Conservation (phyloP, 2,113 vertebrate species). For the Xenotilapia longispinis region DNA sequence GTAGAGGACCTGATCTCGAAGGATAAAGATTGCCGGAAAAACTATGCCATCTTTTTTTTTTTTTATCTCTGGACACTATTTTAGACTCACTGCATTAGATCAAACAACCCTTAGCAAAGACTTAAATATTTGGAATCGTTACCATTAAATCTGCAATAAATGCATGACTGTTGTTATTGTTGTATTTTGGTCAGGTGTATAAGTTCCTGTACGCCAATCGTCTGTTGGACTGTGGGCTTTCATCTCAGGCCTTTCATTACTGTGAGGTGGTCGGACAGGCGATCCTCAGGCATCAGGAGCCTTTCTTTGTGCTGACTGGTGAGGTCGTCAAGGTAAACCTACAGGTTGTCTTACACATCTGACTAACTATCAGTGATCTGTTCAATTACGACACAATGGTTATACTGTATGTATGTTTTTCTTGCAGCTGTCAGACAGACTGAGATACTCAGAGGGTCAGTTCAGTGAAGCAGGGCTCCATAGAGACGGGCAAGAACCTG, state of each 20-base stretch:
- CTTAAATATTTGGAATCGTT: not conserved
- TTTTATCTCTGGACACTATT: not conserved
- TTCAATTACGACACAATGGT: not conserved
- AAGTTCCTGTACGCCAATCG: slow-evolving; percentile 87
- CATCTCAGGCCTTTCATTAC: slow-evolving; percentile 84
- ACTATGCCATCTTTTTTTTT: not conserved
- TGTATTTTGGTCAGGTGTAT: slow-evolving; percentile 72
- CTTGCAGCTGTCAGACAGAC: slow-evolving; percentile 78
- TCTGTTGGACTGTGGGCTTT: slow-evolving; percentile 80
- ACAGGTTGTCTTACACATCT: not conserved
- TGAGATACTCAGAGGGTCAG: slow-evolving; percentile 78
- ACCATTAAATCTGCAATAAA: not conserved
- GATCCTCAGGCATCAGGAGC: slow-evolving; percentile 58
- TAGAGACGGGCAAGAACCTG: slow-evolving; percentile 61
- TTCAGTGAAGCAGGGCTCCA: slow-evolving; percentile 58
- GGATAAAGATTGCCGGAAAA: not conserved
- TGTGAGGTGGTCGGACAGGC: slow-evolving; percentile 75
- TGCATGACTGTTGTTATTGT: not conserved
- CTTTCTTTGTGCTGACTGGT: slow-evolving; percentile 62
- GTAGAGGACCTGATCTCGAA: not conserved
- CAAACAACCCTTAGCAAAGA: not conserved
- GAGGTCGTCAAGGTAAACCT: slow-evolving; percentile 80
- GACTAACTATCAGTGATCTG: not conserved
- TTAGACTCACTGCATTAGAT: not conserved
- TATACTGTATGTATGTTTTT: not conserved